Percentiles rank a stretch among this genome's conserved stretches.
Evolutionary conservation across 2,888 invertebrate genomes (phyloP).

Genomic region (Lasioglossum calceatum): DNA sequence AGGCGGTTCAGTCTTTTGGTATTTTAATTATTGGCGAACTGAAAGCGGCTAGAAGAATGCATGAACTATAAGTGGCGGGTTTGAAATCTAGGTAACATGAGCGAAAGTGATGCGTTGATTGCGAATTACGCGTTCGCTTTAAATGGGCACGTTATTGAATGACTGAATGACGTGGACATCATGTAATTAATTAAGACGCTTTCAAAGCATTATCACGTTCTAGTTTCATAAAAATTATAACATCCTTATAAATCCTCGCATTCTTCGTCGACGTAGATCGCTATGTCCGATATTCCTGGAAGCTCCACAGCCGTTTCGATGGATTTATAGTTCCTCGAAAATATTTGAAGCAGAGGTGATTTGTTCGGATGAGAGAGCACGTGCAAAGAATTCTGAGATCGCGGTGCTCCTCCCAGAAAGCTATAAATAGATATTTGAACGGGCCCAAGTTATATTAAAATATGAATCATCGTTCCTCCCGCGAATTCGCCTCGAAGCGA

Average conservation of each 20-base stretch:
- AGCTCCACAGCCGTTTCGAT: no score
- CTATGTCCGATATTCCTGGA: background rate
- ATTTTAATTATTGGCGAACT: slow-evolving; percentile 62
- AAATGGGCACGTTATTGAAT: background rate
- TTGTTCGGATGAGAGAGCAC: background rate
- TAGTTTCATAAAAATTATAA: background rate
- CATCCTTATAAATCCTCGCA: background rate
- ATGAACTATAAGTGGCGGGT: background rate
- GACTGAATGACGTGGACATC: background rate
- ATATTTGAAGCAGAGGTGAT: background rate
- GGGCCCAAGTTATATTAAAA: slow-evolving; percentile 23
- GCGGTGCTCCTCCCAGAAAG: slow-evolving; percentile 8
- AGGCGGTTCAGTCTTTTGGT: slow-evolving; percentile 25
- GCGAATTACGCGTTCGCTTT: background rate
- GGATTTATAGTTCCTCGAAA: background rate
- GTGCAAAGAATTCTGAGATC: background rate
- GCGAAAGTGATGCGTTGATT: slow-evolving; percentile 12
- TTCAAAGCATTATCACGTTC: background rate
- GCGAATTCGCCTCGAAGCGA: slow-evolving; percentile 27
- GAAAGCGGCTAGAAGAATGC: background rate
- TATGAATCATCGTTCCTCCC: slow-evolving; percentile 37
- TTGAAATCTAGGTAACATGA: slow-evolving; percentile 10
- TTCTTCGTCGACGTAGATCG: background rate
- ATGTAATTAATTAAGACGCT: background rate
- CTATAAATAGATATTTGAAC: slow-evolving; percentile 27